Conservation (phyloP, 2,888 invertebrate species). For the Polymixis flavicincta region DNA sequence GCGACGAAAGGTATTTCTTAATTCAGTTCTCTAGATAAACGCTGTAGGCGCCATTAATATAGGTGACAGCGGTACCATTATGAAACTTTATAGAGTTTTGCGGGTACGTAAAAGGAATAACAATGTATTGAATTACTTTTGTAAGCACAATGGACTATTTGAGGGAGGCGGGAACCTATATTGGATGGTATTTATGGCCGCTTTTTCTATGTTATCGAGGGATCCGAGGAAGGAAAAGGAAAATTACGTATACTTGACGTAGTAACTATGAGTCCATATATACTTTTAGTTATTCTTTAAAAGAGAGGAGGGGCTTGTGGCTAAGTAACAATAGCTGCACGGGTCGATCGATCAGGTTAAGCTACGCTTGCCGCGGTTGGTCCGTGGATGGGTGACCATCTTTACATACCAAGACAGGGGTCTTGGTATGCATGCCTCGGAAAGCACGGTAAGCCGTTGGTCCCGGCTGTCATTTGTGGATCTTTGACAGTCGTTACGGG, state of each 20-base stretch:
- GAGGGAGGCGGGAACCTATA: slow-evolving; percentile 56
- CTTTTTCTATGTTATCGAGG: slow-evolving; percentile 64
- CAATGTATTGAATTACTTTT: slow-evolving; percentile 69
- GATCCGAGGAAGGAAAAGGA: slow-evolving; percentile 47
- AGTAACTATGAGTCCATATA: slow-evolving; percentile 47
- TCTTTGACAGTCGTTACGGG: too few species aligned
- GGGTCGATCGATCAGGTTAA: too few species aligned
- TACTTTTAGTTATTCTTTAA: slow-evolving; percentile 18
- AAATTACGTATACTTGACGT: slow-evolving; percentile 50
- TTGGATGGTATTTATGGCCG: slow-evolving; percentile 63
- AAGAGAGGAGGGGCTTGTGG: too few species aligned
- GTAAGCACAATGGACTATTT: slow-evolving; percentile 64
- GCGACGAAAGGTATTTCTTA: slow-evolving; percentile 76
- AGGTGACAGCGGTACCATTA: slow-evolving; percentile 69
- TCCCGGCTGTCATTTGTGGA: too few species aligned
- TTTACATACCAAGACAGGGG: too few species aligned
- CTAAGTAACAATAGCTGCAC: too few species aligned
- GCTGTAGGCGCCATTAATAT: slow-evolving; percentile 66
- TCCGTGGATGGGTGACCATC: too few species aligned
- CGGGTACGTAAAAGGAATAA: slow-evolving; percentile 69
- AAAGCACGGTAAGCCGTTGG: too few species aligned
- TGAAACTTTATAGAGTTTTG: slow-evolving; percentile 71
- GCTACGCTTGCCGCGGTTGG: too few species aligned
- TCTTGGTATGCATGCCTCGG: too few species aligned
- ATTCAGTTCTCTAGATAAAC: slow-evolving; percentile 73